Evolutionary conservation across 2,888 invertebrate species (phyloP).

Genomic region (Dysmachus trigonus): DNA sequence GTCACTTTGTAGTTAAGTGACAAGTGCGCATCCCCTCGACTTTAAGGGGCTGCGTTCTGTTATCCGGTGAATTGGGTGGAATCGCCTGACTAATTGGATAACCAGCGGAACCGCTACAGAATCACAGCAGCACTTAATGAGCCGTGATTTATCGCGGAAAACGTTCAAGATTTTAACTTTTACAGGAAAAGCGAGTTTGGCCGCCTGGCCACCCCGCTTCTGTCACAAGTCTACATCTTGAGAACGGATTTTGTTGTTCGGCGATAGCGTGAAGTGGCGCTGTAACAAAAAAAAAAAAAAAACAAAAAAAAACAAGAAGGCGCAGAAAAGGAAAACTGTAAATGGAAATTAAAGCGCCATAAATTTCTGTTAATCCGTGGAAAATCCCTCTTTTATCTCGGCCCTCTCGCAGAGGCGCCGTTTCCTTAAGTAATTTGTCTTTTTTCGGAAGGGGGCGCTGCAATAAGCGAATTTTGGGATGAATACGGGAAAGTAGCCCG

Average conservation of each 20-base stretch:
- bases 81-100: not conserved
- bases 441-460: not conserved
- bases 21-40: not conserved
- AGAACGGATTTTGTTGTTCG: not conserved
- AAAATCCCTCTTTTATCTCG: slow-evolving; percentile 12
- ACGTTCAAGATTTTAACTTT: not conserved
- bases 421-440: slow-evolving; percentile 13
- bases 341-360: slow-evolving; percentile 18
- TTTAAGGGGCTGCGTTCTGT: not conserved
- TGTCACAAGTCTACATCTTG: not conserved
- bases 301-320: not conserved
- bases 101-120: not conserved
- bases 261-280: not conserved
- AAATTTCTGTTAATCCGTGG: slow-evolving; percentile 14
- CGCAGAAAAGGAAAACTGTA: slow-evolving; percentile 12
- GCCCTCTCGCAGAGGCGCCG: not conserved
- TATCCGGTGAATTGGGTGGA: not conserved
- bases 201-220: not conserved
- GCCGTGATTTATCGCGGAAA: not conserved
- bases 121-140: not conserved
- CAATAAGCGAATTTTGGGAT: not conserved
- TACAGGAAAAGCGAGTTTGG: not conserved
- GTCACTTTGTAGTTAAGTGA: not conserved
- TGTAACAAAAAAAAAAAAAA: not conserved
- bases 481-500: not conserved